Base-by-base conservation (phyloP, 2,888 invertebrate genomes). In the Cheilosia pagana region DNA sequence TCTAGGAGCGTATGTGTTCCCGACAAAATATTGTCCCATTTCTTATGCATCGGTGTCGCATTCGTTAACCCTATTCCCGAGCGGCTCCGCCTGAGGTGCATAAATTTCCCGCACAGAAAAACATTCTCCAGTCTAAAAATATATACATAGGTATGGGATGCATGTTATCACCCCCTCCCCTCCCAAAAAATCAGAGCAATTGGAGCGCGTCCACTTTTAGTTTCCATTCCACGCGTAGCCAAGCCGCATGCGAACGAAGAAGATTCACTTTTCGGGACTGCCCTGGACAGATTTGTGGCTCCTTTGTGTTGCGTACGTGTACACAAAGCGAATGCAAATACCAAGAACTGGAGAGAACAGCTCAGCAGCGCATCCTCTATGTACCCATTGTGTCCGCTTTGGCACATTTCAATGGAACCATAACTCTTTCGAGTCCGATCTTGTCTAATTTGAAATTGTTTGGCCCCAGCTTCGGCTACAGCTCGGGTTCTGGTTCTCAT, bases 331-430 rank as follows among this genome's bases (percentile, higher is more conserved):
- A 78, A 77, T 77, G 77, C 75, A 79, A 85, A 85, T 85, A 79
- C 81, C 79, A 76, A 67, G 79, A 85, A 82, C 50, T 23, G 31
- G 28, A 43, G 19, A 50, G 53, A 35, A 8, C 50, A 52, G 43
- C 21, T 60, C 19, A 19, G 45, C 16, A 63, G 39, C 19, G 45
- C 21, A 41, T 60, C 50, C 67, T 45, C 70, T 50, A 35, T 35
- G 35, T 35, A 12, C 12, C 81, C 81, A 85, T 85, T 85, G 85
- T 85, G 81, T 85, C 85, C 85, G 81, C 75, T 85, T 79, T 79
- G 81, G 85, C 85, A 81, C 70, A 81, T 86, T 86, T 86, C 81
- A 86, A 86, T 86, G 86, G 86, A 81, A 86, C 86, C 81, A 86
- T 86, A 86, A 86, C 75, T 86, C 86, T 86, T 86, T 65, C 50